Conservation (phyloP, 2,888 invertebrate species). For the Polymixis lichenea region DNA sequence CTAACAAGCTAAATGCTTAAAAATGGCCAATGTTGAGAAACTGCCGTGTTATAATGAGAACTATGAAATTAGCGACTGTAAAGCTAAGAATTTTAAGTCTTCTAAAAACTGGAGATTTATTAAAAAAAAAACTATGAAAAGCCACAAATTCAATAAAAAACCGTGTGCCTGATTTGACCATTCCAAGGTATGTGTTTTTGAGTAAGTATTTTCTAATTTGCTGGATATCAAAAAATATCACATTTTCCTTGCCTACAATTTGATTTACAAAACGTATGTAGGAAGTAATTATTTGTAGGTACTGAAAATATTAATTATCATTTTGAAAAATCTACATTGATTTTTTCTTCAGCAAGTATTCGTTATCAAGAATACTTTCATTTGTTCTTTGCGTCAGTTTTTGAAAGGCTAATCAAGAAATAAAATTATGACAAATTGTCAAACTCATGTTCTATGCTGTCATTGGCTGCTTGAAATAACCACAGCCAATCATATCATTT, state of each 20-base stretch:
- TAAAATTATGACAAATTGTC: no score
- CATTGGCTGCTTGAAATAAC: not conserved
- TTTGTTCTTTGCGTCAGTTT: no score
- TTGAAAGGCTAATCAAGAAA: no score
- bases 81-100: not conserved
- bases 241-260: not conserved
- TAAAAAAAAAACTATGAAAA: not conserved
- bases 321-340: no score
- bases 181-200: not conserved
- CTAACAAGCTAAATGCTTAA: slow-evolving; percentile 68
- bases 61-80: slow-evolving; percentile 52
- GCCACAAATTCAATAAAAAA: not conserved
- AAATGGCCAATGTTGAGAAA: slow-evolving; percentile 67
- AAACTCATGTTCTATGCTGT: not conserved
- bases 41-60: slow-evolving; percentile 43
- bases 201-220: not conserved
- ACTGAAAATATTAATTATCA: not conserved
- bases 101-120: not conserved
- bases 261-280: not conserved
- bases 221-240: not conserved
- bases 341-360: not conserved
- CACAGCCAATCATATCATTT: not conserved
- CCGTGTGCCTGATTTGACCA: not conserved
- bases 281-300: not conserved
- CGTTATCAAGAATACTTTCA: not conserved